Base-by-base conservation (phyloP, 2,797 vertebrate species). In the Falco naumanni region DNA sequence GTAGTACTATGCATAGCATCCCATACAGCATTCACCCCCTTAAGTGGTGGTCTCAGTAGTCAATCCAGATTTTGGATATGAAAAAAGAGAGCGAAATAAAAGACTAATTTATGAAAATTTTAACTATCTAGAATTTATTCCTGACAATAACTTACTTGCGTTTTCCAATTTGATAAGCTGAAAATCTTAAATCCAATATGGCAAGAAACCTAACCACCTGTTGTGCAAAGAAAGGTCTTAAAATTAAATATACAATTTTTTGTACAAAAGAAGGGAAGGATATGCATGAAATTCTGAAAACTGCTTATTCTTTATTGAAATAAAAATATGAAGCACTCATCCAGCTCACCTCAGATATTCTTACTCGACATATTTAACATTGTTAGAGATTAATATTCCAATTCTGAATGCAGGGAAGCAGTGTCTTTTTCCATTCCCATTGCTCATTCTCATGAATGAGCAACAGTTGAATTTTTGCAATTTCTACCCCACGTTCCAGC, bases 391-490 rank as follows among this genome's bases (percentile, higher is more conserved):
- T n/a, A 74, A 31, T 72, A 65, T 59, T 87, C 51, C 33, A 25
- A 8, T 82, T 84, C 24, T 64, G 53, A 59, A 66, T 60, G 59
- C 22, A 8, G 88, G 54, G 63, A 94, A 92, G n/a, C 11, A 43
- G 72, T 8, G 6, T 0, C 25, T 80, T 90, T 81, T 94, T 50
- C 68, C 34, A 33, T 96, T 95, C 80, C 70, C n/a, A 21, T 41
- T 90, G 48, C 45, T 83, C 51, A 50, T 84, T 71, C 83, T 88
- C 54, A 48, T 59, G 74, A 79, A 84, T 79, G 33, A 92, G 18
- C 28, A 83, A 16, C 50, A 84, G 72, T 81, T 89, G 74, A 64
- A 51, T 92, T 91, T 84, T 87, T 94, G 75, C 45, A 82, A 66
- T 89, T 93, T 77, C 59, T 79, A 33, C 21, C 17, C 53, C 5